Evolutionary conservation across 2,113 vertebrate genomes (phyloP), one percentile per base, ranked within the genome.

Genomic region (Cardinalis cardinalis): DNA sequence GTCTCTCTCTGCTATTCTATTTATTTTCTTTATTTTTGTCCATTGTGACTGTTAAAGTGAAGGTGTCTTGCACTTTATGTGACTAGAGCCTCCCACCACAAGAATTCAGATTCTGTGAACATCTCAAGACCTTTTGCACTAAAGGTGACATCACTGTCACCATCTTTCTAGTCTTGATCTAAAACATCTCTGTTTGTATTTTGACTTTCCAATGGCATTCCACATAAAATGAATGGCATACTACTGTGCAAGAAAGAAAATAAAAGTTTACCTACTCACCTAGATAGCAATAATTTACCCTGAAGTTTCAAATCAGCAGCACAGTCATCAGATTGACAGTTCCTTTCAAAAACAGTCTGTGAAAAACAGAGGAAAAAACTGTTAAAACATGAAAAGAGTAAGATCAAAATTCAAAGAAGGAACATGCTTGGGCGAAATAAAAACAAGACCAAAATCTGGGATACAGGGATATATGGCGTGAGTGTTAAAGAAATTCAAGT

Each of bases 281-380:
- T 97, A 55, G 99, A 99, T 8, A 99, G 97, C 95, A 99, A 16
- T 73, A 99, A 96, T 89, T 98, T 98, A 61, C 99, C 99, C 87
- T 96, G 98, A 73, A 99, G 98, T 87, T 97, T 98, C 89, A 99
- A 97, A 96, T 99, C 99, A 3, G 99, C 98, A 4, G 99, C 99
- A 31, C 99, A 99, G 95, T 99, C 99, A 38, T 99, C 99, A 4
- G 99, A 99, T 29, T 97, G 98, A 97, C 99, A 99, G 84, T 99
- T 99, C 96, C 99, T 99, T 97, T 99, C 99, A 96, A 99, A 99
- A 95, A 98, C 98, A 14, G 99, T 99, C 99, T 99, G 97, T 46
- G 53, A 90, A 93, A 87, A 94, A 93, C 36, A 95, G 8, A 86
- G 12, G 36, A 92, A 32, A 72, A 25, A 70, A 87, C 26, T 24